These are phyloP conservation scores for Ptychoptera contaminata DNA, from an alignment of 2,888 invertebrate species.

Conservation along the genomic window DNA sequence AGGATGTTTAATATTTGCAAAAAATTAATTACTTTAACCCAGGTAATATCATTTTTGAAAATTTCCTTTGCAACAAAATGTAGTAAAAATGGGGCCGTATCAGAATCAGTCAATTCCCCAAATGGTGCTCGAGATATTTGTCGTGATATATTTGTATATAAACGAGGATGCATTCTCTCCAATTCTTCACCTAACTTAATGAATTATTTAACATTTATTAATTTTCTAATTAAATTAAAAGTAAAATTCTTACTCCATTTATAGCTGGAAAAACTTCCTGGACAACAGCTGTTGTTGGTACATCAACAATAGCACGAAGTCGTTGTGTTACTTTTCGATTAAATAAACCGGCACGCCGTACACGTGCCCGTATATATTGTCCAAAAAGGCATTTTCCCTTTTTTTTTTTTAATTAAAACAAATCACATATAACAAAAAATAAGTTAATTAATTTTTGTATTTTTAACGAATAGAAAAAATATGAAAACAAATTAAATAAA, in stretches of 20 bases:
- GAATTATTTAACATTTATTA: conserved; percentile 15
- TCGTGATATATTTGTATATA: conserved; percentile 56
- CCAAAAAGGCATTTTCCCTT: conserved; percentile 57
- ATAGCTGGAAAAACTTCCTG: conserved; percentile 49
- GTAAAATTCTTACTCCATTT: conserved; percentile 31
- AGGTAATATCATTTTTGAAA: conserved; percentile 49
- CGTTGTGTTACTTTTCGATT: conserved; percentile 56
- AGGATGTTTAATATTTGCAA: background rate
- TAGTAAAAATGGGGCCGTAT: conserved; percentile 36
- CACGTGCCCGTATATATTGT: conserved; percentile 57
- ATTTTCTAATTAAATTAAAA: conserved; percentile 2
- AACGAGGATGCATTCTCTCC: conserved; percentile 63
- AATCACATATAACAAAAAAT: too few relatives aligned
- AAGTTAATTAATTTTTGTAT: too few relatives aligned
- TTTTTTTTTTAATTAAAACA: too few relatives aligned
- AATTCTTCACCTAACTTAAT: conserved; percentile 47
- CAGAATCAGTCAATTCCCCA: conserved; percentile 36
- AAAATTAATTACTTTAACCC: conserved; percentile 44
- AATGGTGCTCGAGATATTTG: conserved; percentile 50
- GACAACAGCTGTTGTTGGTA: conserved; percentile 34
- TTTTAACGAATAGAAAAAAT: too few relatives aligned
- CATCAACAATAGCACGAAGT: conserved; percentile 40
- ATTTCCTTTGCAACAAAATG: conserved; percentile 56
- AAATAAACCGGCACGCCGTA: conserved; percentile 57
- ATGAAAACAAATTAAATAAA: too few relatives aligned